Conservation (phyloP, 53 echinoderm and acorn worm genomes). For the Stichopus horrens region DNA sequence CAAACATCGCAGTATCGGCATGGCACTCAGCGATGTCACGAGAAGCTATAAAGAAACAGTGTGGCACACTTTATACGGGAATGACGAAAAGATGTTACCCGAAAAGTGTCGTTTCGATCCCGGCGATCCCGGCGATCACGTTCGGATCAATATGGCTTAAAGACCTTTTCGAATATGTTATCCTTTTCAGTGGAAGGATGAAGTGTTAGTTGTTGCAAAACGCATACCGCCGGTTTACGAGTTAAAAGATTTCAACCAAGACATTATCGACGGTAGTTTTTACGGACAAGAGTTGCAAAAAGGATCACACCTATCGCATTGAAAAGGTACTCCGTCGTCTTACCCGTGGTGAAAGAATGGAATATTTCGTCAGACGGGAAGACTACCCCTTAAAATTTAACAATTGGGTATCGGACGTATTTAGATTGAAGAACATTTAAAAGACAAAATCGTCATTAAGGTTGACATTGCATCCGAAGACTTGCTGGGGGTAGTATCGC, state of each 20-base stretch:
- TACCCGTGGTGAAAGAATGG: background rate
- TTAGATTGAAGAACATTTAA: too few relatives aligned
- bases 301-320: conserved; percentile 26
- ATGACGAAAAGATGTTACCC: background rate
- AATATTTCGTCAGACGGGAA: conserved; percentile 43
- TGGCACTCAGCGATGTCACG: conserved; percentile 7
- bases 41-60: conserved; percentile 19
- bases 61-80: conserved; percentile 32
- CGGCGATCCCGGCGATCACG: conserved; percentile 41
- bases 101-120: background rate
- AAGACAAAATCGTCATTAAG: too few relatives aligned
- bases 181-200: conserved; percentile 52
- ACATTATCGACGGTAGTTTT: conserved; percentile 50
- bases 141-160: conserved; percentile 52
- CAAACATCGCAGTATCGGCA: conserved; percentile 36
- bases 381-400: too few relatives aligned
- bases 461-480: too few relatives aligned
- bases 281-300: conserved; percentile 58
- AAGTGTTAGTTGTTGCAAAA: conserved; percentile 41
- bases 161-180: conserved; percentile 51
- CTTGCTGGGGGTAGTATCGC: background rate
- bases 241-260: conserved; percentile 52
- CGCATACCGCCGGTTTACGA: conserved; percentile 45
- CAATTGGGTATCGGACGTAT: too few relatives aligned
- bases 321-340: conserved; percentile 36